Evolutionary conservation across 1,140 invertebrate genomes (phyloP).

Genomic region (Magallana gigas): DNA sequence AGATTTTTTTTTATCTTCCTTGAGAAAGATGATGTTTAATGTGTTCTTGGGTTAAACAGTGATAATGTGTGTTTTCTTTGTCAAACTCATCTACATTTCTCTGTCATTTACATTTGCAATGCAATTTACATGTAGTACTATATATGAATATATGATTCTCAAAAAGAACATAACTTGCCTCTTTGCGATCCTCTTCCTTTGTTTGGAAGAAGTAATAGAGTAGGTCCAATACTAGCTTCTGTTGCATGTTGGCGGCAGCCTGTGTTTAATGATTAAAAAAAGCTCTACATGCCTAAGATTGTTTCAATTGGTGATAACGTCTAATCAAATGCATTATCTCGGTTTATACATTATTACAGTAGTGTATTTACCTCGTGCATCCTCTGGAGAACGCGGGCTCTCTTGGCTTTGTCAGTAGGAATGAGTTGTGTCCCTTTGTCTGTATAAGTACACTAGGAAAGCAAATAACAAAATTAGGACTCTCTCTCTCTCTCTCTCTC

Average conservation of each 20-base stretch:
- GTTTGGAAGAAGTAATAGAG: conserved; percentile 28
- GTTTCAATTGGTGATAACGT: not conserved
- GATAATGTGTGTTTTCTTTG: too few species aligned
- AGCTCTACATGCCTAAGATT: not conserved
- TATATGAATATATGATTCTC: not conserved
- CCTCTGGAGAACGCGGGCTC: conserved; percentile 53
- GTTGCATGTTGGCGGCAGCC: conserved; percentile 24
- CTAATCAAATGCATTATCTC: too few species aligned
- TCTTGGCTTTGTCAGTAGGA: conserved; percentile 27
- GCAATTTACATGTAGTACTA: too few species aligned
- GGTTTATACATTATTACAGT: too few species aligned
- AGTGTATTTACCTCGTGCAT: conserved; percentile 50
- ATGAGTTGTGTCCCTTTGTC: conserved; percentile 15
- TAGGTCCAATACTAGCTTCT: conserved; percentile 23
- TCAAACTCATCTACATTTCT: too few species aligned
- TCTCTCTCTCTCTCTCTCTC: too few species aligned
- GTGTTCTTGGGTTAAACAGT: too few species aligned
- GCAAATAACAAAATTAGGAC: not conserved
- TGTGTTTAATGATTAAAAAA: not conserved
- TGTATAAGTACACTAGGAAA: not conserved
- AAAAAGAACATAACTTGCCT: not conserved
- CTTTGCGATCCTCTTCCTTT: conserved; percentile 29
- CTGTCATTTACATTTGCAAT: too few species aligned
- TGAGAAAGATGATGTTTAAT: too few species aligned
- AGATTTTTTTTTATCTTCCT: too few species aligned